Evolutionary conservation across 2,113 vertebrate species (phyloP), one percentile per base, ranked within the genome.

Genomic region (Zosterops hypoxanthus): DNA sequence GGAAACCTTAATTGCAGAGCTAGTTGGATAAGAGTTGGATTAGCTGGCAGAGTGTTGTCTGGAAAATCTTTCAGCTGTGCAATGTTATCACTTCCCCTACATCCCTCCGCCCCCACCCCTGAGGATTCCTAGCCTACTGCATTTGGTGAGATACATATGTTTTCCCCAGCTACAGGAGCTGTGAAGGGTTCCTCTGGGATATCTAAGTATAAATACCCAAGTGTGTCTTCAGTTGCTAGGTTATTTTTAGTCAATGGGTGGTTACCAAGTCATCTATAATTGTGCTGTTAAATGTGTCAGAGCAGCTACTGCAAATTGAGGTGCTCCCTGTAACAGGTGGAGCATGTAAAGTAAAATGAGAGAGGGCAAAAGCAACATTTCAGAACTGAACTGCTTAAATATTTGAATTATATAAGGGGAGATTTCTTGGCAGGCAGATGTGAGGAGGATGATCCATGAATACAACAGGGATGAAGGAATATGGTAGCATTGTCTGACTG

Each of bases 221-320:
- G 68, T 63, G 75, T 97, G 90, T 94, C 92, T 96, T 96, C 95
- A 90, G 95, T 94, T 96, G 94, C 93, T 92, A 94, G 69, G 94
- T 96, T 97, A 96, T 97, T 97, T 96, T 96, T 97, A 97, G 90
- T 94, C 92, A 90, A 93, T 52, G 92, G 82, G 90, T 94, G 86
- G 95, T 95, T 96, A 95, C 84, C 90, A 93, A 96, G 93, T 93
- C 68, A 78, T 97, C 85, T 92, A 92, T 96, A 97, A 96, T 90
- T 92, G 92, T 91, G 91, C 92, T 88, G 90, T 96, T 96, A 95
- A 92, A 94, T 96, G 71, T 94, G 93, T 97, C 94, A 97, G 90
- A 94, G 85, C 79, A 94, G 90, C 76, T 94, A 66, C 87, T 86
- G 92, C 63, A 93, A 83, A 94, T 79, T 31, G 66, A 90, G 88